phyloP scores from a whole-genome alignment of 2,113 vertebrate genomes.

The Damaliscus lunatus region DNA sequence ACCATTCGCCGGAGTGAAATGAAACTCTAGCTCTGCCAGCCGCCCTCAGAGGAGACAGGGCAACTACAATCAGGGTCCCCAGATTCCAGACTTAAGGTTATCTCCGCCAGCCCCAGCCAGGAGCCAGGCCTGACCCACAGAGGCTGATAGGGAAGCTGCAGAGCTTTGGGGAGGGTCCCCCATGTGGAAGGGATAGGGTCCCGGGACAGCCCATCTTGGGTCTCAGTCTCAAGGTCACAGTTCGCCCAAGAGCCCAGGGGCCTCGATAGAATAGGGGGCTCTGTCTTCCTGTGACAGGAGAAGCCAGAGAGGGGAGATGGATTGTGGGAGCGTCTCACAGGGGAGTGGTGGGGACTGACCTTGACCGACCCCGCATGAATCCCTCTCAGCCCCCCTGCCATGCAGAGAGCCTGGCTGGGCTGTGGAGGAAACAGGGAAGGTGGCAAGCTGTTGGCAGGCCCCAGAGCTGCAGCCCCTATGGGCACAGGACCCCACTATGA shows the following conservation, averaged over 20 bases:
- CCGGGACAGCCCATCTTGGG: neutral
- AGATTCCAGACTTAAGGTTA: neutral
- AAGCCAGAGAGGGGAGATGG: neutral
- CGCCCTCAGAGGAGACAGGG: neutral
- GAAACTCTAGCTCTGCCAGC: neutral
- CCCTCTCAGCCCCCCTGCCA: neutral
- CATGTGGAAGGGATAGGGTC: neutral
- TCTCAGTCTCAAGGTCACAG: neutral
- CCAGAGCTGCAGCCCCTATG: neutral
- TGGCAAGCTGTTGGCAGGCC: neutral
- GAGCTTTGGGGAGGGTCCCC: neutral
- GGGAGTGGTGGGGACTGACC: neutral
- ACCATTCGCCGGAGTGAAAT: accelerated
- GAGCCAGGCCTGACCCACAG: neutral
- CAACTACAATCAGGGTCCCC: neutral
- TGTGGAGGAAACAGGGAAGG: too few species aligned
- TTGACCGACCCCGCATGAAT: accelerated
- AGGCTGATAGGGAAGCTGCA: neutral
- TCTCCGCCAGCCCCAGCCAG: neutral
- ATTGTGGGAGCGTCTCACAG: neutral
- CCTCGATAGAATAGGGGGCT: neutral
- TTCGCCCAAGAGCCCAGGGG: neutral
- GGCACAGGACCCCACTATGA: neutral
- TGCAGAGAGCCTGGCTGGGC: accelerated
- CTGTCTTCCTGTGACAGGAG: neutral